These are phyloP conservation scores for Atherinosoma microstoma DNA, from an alignment of 2,797 vertebrate species.

Conservation along the genomic window DNA sequence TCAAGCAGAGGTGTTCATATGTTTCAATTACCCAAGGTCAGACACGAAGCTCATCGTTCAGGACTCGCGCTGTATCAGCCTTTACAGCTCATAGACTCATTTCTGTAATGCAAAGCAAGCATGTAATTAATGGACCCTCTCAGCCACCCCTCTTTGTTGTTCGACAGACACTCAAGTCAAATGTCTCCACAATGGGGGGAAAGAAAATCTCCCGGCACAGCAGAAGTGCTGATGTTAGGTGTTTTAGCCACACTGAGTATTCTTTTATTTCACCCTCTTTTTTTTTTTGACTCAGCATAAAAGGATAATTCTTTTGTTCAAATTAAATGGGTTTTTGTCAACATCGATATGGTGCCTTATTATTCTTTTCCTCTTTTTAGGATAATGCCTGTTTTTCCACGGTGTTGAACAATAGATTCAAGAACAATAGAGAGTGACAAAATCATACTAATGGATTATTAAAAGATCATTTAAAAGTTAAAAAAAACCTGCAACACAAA, in stretches of 20 bases:
- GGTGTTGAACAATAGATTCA: slow-evolving; percentile 60
- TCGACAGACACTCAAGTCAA: slow-evolving; percentile 83
- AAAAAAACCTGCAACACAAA: slow-evolving; percentile 24
- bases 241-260: slow-evolving; percentile 63
- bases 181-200: slow-evolving; percentile 80
- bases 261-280: slow-evolving; percentile 52
- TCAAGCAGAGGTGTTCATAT: slow-evolving; percentile 64
- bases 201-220: slow-evolving; percentile 75
- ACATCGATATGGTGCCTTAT: slow-evolving; percentile 36
- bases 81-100: slow-evolving; percentile 74
- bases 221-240: slow-evolving; percentile 81
- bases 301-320: slow-evolving; percentile 58
- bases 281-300: slow-evolving; percentile 52
- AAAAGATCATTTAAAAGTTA: slow-evolving; percentile 12
- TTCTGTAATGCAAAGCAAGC: slow-evolving; percentile 82
- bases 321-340: slow-evolving; percentile 45
- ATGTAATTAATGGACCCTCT: slow-evolving; percentile 84
- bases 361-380: slow-evolving; percentile 35
- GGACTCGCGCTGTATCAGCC: slow-evolving; percentile 71
- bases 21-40: slow-evolving; percentile 81
- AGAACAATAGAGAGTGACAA: slow-evolving; percentile 58
- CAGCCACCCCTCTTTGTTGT: slow-evolving; percentile 82
- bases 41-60: slow-evolving; percentile 75
- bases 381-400: slow-evolving; percentile 40
- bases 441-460: slow-evolving; percentile 38